Evolutionary conservation across 2,797 vertebrate species (phyloP), one percentile per base, ranked within the genome.

Genomic region (Rhadinocentrus ornatus): DNA sequence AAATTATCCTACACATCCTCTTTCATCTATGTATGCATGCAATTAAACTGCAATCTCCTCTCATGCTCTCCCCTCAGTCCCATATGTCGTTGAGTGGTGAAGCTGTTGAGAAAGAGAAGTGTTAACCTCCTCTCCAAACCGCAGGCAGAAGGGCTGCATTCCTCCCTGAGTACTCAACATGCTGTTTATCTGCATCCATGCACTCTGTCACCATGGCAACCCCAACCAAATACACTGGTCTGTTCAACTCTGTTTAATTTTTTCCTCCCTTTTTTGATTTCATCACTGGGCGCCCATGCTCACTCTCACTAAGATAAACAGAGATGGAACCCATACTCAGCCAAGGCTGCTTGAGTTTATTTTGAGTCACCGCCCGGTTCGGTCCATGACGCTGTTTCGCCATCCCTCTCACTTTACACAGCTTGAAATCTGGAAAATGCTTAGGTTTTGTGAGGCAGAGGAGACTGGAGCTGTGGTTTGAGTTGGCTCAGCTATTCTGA

Each of bases 51-150:
- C 81, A 85, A 86, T 89, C 88, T 82, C 82, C 85, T 63, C 77
- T 77, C 41, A 71, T 46, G 67, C 85, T 44, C 84, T 72, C 75
- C 41, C 74, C 81, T 63, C 70, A 53, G 39, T 79, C 87, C 88
- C 87, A 91, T 89, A 89, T 93, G 90, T 83, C 87, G 83, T 81
- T 74, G 91, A 87, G 89, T 86, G 80, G 84, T 80, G 86, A 82
- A 88, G 85, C 89, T 91, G 86, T 91, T 91, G 88, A 88, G 89
- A 92, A 91, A 91, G 88, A 88, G 88, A 91, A 93, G 92, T 92
- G 91, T 90, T 91, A 92, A 91, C 90, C 91, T 93, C 90, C 86
- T 88, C 89, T 87, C 91, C 88, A 91, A 92, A 93, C 93, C 93
- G 62, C 92, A 93, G 89, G 89, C 89, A 91, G 89, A 91, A 89